Percentiles rank a stretch among this genome's conserved stretches.
phyloP scores from a whole-genome alignment of 2,797 vertebrate species.

The Todus mexicanus region DNA sequence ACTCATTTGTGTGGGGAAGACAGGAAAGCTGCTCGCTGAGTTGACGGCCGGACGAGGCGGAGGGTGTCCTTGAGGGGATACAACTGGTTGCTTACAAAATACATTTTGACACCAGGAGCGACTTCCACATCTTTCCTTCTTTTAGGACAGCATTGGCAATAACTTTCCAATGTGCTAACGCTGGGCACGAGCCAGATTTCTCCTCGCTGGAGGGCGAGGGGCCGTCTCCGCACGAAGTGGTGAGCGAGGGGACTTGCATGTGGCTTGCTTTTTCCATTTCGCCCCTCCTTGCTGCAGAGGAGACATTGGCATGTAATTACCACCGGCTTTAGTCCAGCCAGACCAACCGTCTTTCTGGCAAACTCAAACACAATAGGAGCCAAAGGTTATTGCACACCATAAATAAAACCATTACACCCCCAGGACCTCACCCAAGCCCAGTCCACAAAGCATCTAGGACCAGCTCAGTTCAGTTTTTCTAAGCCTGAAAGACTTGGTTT shows the following conservation, averaged over 20 bases:
- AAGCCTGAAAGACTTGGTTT: neutral
- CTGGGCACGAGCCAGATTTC: neutral
- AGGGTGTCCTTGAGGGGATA: neutral
- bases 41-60: neutral
- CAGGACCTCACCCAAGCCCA: neutral
- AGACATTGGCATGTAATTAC: neutral
- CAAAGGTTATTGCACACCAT: slow-evolving; percentile 40
- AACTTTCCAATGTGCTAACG: neutral
- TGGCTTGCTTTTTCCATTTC: neutral
- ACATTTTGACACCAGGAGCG: neutral
- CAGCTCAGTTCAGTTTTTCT: neutral
- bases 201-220: fast-evolving
- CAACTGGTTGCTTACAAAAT: neutral
- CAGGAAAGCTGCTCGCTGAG: neutral
- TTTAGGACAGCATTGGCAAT: neutral
- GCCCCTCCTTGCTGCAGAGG: neutral
- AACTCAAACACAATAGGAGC: slow-evolving; percentile 2
- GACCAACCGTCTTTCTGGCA: slow-evolving; percentile 52
- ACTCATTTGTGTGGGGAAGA: neutral
- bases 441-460: neutral
- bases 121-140: neutral
- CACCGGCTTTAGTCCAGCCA: neutral
- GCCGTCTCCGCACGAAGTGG: neutral
- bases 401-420: slow-evolving; percentile 19
- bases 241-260: fast-evolving